A percentile compares a stretch with the other conserved stretches of the same genome.
Evolutionary conservation across 2,888 invertebrate species (phyloP).

Genomic region (Phyllotreta striolata): DNA sequence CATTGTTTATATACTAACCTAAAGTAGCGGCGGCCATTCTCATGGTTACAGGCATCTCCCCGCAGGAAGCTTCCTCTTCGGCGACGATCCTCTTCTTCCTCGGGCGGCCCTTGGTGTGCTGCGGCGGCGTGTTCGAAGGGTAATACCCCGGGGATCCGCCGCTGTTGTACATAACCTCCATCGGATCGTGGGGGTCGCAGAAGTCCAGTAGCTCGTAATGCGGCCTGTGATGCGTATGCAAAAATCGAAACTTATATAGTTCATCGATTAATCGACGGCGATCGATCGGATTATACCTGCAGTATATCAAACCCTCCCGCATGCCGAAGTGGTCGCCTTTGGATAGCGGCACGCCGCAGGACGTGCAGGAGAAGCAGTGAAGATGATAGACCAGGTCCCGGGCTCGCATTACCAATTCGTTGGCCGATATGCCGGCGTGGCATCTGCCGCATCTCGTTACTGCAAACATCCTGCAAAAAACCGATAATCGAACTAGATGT

Average conservation of each 20-base stretch:
- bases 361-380: conserved; percentile 87
- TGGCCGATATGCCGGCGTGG: conserved; percentile 82
- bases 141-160: conserved; percentile 73
- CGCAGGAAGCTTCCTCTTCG: conserved; percentile 65
- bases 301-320: conserved; percentile 80
- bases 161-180: conserved; percentile 68
- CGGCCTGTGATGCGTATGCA: conserved; percentile 59
- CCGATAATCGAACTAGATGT: conserved; percentile 9
- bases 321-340: conserved; percentile 94
- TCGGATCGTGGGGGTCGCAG: conserved; percentile 68
- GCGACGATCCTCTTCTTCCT: conserved; percentile 75
- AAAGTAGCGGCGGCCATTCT: conserved; percentile 74
- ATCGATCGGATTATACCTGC: conserved; percentile 60
- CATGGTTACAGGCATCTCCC: conserved; percentile 73
- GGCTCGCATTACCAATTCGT: conserved; percentile 91
- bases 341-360: conserved; percentile 81
- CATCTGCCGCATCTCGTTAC: conserved; percentile 87
- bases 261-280: background rate
- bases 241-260: conserved; percentile 5
- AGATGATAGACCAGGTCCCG: conserved; percentile 88
- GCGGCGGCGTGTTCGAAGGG: conserved; percentile 67
- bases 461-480: conserved; percentile 79
- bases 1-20: conserved; percentile 64
- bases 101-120: conserved; percentile 80
- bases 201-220: conserved; percentile 75